phyloP scores from a whole-genome alignment of 1,140 invertebrate species.

The Drosophila ficusphila region DNA sequence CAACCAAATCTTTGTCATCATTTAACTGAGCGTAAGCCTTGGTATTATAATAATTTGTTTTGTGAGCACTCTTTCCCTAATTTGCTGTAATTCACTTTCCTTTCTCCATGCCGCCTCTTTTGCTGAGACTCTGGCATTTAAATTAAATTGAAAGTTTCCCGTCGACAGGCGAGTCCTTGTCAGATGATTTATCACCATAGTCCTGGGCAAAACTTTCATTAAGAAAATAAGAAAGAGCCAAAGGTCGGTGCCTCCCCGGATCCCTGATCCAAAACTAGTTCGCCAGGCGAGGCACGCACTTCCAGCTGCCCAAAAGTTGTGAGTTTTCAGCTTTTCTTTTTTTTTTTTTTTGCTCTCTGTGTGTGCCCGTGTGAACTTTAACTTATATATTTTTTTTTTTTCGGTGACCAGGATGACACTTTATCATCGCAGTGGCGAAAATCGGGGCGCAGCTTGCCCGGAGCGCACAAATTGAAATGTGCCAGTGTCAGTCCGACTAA shows the following conservation, averaged over 20 bases:
- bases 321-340: constrained; percentile 50
- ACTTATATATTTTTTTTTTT: constrained; percentile 25
- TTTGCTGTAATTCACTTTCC: constrained; percentile 34
- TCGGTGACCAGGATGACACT: constrained; percentile 53
- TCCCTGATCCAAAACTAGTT: constrained; percentile 30
- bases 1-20: not conserved
- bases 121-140: constrained; percentile 39
- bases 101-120: constrained; percentile 2
- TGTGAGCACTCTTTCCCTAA: constrained; percentile 13
- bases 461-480: constrained; percentile 73
- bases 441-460: constrained; percentile 39
- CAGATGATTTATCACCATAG: constrained; percentile 71
- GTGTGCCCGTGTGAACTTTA: constrained; percentile 5
- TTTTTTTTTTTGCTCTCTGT: constrained; percentile 10
- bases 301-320: constrained; percentile 50
- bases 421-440: constrained; percentile 58
- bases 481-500: constrained; percentile 64
- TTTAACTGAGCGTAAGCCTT: not conserved
- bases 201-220: constrained; percentile 46
- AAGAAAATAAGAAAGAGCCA: constrained; percentile 45
- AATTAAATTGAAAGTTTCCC: constrained; percentile 70
- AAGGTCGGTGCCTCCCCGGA: constrained; percentile 6
- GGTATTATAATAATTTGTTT: constrained; percentile 21
- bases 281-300: constrained; percentile 52
- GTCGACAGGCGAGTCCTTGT: constrained; percentile 28